phyloP scores from a whole-genome alignment of 2,113 vertebrate genomes.

The Mixornis gularis region DNA sequence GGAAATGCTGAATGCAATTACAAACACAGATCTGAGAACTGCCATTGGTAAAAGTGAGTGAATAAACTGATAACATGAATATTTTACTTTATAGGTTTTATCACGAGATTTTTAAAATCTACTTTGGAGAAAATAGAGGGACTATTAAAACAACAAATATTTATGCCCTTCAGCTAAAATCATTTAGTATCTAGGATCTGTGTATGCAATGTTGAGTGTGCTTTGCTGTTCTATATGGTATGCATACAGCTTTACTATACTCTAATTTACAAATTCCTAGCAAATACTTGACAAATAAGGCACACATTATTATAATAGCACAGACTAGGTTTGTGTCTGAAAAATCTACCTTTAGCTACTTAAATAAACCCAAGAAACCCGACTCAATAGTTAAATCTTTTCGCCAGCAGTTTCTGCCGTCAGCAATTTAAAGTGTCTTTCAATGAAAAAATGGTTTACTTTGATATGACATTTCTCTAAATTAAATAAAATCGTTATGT shows the following conservation, averaged over 20 bases:
- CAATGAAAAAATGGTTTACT: neutral
- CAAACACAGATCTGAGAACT: neutral
- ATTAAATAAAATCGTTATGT: neutral
- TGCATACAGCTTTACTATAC: neutral
- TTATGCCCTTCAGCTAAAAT: neutral
- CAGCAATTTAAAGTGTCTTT: neutral
- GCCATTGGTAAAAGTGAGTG: neutral
- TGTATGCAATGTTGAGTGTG: neutral
- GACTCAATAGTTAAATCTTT: neutral
- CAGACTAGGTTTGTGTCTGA: neutral
- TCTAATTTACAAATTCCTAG: neutral
- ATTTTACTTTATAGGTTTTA: neutral
- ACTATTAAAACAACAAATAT: neutral
- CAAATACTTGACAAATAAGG: neutral
- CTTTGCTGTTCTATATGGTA: neutral
- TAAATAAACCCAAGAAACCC: neutral
- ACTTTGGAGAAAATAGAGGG: neutral
- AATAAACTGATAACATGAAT: neutral
- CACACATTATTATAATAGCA: neutral
- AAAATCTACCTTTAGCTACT: neutral
- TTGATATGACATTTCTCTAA: neutral
- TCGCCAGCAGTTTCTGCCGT: neutral
- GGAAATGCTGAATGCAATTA: slow-evolving; percentile 64
- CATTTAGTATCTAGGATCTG: neutral
- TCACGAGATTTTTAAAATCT: neutral